These are phyloP conservation scores for Clupea harengus DNA, from an alignment of 2,113 vertebrate species.

Conservation along the genomic window DNA sequence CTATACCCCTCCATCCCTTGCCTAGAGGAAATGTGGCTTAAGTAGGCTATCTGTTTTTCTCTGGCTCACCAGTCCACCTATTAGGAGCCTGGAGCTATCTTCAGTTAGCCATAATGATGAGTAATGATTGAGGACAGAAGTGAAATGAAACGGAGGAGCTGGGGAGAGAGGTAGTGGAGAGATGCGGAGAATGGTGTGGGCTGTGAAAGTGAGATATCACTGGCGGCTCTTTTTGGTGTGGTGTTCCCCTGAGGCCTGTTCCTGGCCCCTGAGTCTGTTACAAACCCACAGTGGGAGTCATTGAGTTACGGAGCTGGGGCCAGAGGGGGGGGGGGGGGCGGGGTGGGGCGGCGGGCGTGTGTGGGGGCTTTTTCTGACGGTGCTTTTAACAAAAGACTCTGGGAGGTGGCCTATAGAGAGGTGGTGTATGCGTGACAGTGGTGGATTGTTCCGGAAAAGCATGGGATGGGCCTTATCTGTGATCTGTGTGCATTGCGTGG, in stretches of 20 bases:
- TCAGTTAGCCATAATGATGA: conserved; percentile 58
- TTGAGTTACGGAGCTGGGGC: conserved; percentile 47
- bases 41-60: conserved; percentile 48
- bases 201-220: conserved; percentile 45
- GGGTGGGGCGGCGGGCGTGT: not conserved
- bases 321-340: not conserved
- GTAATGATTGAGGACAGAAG: conserved; percentile 50
- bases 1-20: conserved; percentile 34
- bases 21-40: conserved; percentile 41
- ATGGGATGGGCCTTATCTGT: conserved; percentile 33
- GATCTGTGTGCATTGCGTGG: not conserved
- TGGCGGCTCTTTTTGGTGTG: conserved; percentile 46
- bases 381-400: conserved; percentile 45
- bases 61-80: conserved; percentile 37
- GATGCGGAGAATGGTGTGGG: conserved; percentile 42
- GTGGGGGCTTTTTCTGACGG: not conserved
- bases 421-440: conserved; percentile 14
- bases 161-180: conserved; percentile 34
- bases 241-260: conserved; percentile 39
- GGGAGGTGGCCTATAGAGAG: not conserved
- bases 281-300: conserved; percentile 43
- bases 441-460: conserved; percentile 43
- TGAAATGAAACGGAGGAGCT: conserved; percentile 39
- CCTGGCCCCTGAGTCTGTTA: conserved; percentile 45
- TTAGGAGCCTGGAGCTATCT: conserved; percentile 57